Evolutionary conservation across 2,888 invertebrate species (phyloP).

Genomic region (Cerastis rubricosa): DNA sequence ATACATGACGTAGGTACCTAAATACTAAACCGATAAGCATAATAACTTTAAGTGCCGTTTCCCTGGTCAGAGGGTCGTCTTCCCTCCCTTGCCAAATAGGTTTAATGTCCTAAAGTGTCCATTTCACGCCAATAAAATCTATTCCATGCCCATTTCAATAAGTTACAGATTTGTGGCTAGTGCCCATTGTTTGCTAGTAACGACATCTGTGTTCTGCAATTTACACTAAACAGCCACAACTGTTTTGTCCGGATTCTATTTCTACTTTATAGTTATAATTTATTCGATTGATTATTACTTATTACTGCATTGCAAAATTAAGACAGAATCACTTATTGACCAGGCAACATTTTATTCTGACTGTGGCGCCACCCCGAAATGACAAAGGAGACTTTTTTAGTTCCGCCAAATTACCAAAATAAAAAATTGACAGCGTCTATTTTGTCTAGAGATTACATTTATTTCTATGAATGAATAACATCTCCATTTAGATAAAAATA

Average conservation of each 20-base stretch:
- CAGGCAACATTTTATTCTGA: neutral
- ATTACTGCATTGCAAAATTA: neutral
- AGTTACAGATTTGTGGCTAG: conserved; percentile 6
- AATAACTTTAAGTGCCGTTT: conserved; percentile 3
- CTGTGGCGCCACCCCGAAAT: neutral
- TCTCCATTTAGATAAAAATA: neutral
- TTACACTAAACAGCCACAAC: conserved; percentile 6
- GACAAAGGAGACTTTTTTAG: neutral
- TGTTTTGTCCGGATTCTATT: neutral
- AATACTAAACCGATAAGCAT: neutral
- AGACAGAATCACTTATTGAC: neutral
- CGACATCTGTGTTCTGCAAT: conserved; percentile 34
- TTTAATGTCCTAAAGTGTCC: conserved; percentile 26
- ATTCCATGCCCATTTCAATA: conserved; percentile 30
- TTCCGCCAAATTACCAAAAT: neutral
- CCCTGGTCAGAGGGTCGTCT: neutral
- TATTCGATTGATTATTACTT: too few relatives aligned
- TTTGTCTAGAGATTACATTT: neutral
- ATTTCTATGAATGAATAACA: neutral
- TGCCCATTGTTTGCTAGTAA: neutral
- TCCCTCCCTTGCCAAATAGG: neutral
- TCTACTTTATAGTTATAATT: neutral
- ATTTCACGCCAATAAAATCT: conserved; percentile 42
- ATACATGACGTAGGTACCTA: neutral
- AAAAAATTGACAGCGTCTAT: neutral